A percentile compares a stretch with the other conserved stretches of the same genome.
These are phyloP conservation scores for Aegotheles bennettii DNA, from an alignment of 2,113 vertebrate genomes.

Conservation along the genomic window DNA sequence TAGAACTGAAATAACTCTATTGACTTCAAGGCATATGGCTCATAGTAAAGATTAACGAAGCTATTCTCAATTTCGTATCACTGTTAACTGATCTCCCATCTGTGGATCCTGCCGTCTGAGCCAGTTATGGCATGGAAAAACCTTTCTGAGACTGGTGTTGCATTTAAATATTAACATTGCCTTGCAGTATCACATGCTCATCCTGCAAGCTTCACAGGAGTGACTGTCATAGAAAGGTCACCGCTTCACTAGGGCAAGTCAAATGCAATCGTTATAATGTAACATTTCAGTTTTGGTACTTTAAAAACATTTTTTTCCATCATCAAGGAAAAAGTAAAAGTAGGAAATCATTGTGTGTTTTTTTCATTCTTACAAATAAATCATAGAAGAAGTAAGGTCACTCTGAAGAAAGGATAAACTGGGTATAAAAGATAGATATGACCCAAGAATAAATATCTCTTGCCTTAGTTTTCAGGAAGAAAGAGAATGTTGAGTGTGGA, in stretches of 20 bases:
- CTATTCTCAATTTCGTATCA: conserved; percentile 37
- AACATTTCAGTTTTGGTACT: neutral
- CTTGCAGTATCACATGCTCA: neutral
- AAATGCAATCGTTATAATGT: neutral
- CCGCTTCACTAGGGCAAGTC: neutral
- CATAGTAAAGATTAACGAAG: conserved; percentile 54
- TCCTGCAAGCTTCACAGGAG: neutral
- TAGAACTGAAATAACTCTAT: conserved; percentile 41
- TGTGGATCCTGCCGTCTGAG: conserved; percentile 35
- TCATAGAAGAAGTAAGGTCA: neutral
- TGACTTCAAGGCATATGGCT: conserved; percentile 56
- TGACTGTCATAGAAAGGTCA: neutral
- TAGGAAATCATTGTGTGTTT: neutral
- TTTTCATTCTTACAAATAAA: neutral
- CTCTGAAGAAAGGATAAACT: neutral
- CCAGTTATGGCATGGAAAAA: conserved; percentile 13
- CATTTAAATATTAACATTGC: conserved; percentile 12
- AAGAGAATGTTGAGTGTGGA: neutral
- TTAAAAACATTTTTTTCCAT: neutral
- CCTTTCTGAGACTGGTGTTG: conserved; percentile 14
- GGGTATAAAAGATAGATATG: neutral
- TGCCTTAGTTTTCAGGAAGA: neutral
- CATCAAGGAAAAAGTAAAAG: neutral
- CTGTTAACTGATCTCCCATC: conserved; percentile 46
- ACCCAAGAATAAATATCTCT: neutral